Base-by-base conservation (phyloP, 2,888 invertebrate species). In the Lycocerus yunnanus region DNA sequence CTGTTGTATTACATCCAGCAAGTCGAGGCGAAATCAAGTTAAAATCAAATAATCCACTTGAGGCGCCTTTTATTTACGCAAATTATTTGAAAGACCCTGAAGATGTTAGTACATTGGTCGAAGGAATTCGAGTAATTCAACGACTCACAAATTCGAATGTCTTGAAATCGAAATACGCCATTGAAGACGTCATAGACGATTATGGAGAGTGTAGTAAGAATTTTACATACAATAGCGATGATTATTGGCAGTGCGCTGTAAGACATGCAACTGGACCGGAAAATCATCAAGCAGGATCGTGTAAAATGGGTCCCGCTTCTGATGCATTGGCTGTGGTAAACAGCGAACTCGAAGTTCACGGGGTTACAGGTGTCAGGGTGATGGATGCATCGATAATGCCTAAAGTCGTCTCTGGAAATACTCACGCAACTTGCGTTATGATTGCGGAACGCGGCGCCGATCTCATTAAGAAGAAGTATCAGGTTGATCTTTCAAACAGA, bases 221-320 rank as follows among this genome's bases (percentile, higher is more conserved):
- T 24, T 86, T 88, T 73, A 81, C 82, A 8, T 89, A 88, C 69
- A 89, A 90, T 8, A 88, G 90, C 0, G 92, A 94, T 79, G 91
- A 91, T n/a, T 95, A 91, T 86, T 94, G 95, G 92, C 90, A 89
- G 72, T 96, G 95, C 82, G 91, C 93, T 0, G 90, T 93, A 0
- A 88, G 88, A 74, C 90, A 91, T 72, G 89, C 92, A 71, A 95
- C 95, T 0, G 94, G 93, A 0, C 93, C 95, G 0, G 95, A 95
- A 86, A 95, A 95, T 85, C 95, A 95, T 85, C 95, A 95, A 85
- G 93, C 92, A 0, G 95, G 95, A 9, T 93, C 94, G 0, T 94
- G 93, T 84, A 95, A 94, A 89, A 95, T 95, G 94, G 95, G 95
- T 0, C 92, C 94, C 0, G 80, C 84, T 0, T 87, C 87, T 0